phyloP scores from a whole-genome alignment of 2,797 vertebrate species.

The Leptatherina wallacei region DNA sequence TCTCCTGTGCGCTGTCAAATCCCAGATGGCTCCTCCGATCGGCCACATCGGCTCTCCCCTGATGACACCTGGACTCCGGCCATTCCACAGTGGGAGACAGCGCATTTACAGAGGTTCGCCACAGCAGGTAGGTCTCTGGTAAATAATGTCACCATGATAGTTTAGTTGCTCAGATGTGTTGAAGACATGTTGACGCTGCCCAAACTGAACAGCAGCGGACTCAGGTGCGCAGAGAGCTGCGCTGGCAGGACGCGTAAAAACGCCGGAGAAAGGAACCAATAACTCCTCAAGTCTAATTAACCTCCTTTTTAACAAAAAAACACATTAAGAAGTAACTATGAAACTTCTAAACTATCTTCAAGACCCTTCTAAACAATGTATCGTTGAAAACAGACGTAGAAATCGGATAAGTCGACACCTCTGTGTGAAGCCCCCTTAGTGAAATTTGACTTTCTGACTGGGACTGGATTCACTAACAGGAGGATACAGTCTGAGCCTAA shows the following conservation, averaged over 20 bases:
- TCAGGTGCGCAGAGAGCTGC: constrained; percentile 56
- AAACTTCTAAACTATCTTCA: neutral
- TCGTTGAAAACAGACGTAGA: neutral
- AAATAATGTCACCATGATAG: constrained; percentile 26
- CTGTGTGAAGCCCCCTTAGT: constrained; percentile 31
- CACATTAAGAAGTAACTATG: neutral
- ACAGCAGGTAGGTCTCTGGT: constrained; percentile 34
- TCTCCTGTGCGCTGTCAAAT: constrained; percentile 71
- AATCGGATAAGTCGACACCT: constrained; percentile 5
- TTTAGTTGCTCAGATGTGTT: constrained; percentile 7
- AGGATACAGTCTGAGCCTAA: constrained; percentile 46
- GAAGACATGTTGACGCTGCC: constrained; percentile 43
- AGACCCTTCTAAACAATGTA: neutral
- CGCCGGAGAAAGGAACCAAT: constrained; percentile 47
- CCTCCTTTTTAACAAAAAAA: constrained; percentile 7
- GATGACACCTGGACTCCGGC: constrained; percentile 57
- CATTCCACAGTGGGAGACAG: constrained; percentile 47
- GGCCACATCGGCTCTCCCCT: constrained; percentile 54
- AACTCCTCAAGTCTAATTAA: constrained; percentile 69
- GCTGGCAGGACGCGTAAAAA: constrained; percentile 45
- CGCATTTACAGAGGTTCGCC: constrained; percentile 33
- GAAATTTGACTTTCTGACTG: constrained; percentile 76
- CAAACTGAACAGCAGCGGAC: constrained; percentile 3
- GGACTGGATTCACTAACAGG: constrained; percentile 51
- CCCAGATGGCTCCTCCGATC: constrained; percentile 58